Base-by-base conservation (phyloP, 2,888 invertebrate species). In the Lordiphosa andalusiaca region DNA sequence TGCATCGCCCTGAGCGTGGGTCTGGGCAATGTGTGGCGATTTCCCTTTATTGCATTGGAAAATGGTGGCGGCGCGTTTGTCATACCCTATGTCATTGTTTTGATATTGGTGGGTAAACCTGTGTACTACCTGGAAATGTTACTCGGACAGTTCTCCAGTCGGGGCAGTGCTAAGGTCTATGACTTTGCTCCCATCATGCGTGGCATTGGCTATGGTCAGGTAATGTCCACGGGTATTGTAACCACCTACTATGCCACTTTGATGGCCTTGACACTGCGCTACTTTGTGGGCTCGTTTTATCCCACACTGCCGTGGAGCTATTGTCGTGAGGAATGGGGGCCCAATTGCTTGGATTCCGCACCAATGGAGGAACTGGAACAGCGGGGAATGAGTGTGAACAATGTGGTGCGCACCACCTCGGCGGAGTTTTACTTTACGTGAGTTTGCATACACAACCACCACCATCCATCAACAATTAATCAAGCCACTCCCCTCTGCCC, bases 51-150 rank as follows among this genome's bases (percentile, higher is more conserved):
- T 1, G 93, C 93, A 0, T 91, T 92, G 63, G 91, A 92, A 69
- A 93, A 93, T 77, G 93, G 93, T 0, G 93, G 93, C 0, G 93
- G 93, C 0, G 93, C 93, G 1, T 93, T 93, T 71, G 88, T 93
- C 0, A 92, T 93, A 59, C 93, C 93, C 0, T 94, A 94, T 73
- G 86, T 93, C 25, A 91, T 93, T 39, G 91, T 93, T 2, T 87
- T 94, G 19, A 85, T 93, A 19, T 80, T 94, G 42, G 91, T 94
- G 19, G 93, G 93, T 2, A 91, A 92, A 65, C 93, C 93, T 0
- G 90, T 95, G 53, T 94, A 95, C 77, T 94, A 93, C 73, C 88
- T 95, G 90, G 95, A 95, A 89, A 92, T 93, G 90, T 87, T 93
- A 5, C 86, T 95, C 37, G 95, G 95, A 0, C 95, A 95, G 86